A percentile compares a stretch with the other conserved stretches of the same genome.
Conservation (phyloP, 2,113 vertebrate genomes). For the Isurus oxyrinchus region DNA sequence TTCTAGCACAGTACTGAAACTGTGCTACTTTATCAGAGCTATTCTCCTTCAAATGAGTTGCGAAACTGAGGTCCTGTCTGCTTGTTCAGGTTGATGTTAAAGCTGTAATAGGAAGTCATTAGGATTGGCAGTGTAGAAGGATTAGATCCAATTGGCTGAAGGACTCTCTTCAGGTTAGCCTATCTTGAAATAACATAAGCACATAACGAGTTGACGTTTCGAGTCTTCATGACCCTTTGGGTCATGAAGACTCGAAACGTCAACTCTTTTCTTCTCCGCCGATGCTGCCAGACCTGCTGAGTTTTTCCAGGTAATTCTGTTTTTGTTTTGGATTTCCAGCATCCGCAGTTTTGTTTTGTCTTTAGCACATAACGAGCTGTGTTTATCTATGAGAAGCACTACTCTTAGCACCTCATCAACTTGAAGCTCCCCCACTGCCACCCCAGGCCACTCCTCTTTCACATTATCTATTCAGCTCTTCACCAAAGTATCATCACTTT, state of each 20-base stretch:
- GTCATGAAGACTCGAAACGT: too few species aligned
- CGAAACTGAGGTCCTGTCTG: background rate
- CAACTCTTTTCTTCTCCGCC: too few species aligned
- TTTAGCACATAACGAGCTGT: background rate
- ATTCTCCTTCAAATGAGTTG: background rate
- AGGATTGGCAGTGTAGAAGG: background rate
- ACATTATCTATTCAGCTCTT: background rate
- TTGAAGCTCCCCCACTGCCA: background rate
- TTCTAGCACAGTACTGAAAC: background rate
- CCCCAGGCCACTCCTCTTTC: background rate
- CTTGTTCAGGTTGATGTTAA: background rate
- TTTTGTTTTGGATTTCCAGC: too few species aligned
- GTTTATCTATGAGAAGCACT: background rate
- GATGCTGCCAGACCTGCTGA: too few species aligned
- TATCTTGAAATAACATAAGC: background rate
- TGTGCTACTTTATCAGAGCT: background rate
- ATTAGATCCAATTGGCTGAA: background rate
- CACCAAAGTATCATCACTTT: background rate
- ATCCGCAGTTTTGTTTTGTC: too few species aligned
- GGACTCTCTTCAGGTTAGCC: background rate
- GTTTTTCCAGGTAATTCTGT: too few species aligned
- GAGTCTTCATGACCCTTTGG: too few species aligned
- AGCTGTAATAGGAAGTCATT: background rate
- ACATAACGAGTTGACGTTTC: background rate
- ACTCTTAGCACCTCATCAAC: background rate